Percentiles rank a stretch among this genome's conserved stretches.
Conservation (phyloP, 2,797 vertebrate genomes). For the Etheostoma perlongum region DNA sequence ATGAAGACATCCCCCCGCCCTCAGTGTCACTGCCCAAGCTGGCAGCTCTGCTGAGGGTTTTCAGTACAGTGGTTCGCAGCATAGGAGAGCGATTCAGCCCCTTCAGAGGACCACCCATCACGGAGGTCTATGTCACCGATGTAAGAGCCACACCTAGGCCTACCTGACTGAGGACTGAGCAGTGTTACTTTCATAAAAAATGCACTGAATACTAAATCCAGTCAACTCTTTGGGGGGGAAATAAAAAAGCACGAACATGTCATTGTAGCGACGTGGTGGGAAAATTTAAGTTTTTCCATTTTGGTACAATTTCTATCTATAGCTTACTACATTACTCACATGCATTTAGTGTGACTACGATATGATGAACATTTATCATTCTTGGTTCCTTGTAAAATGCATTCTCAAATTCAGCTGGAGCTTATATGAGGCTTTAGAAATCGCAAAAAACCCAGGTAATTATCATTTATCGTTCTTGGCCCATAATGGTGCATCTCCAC, state of each 20-base stretch:
- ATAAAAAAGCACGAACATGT: neutral
- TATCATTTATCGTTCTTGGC: no score
- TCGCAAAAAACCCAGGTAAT: no score
- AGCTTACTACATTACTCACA: no score
- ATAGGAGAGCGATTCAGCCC: constrained; percentile 97
- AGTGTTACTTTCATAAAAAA: neutral
- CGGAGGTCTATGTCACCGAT: constrained; percentile 94
- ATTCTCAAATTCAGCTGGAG: neutral
- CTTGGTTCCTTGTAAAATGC: neutral
- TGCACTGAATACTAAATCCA: neutral
- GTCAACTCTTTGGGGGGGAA: neutral
- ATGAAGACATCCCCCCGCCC: constrained; percentile 97
- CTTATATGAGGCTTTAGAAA: no score
- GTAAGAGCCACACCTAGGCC: constrained; percentile 78
- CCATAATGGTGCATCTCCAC: neutral
- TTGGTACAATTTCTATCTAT: neutral
- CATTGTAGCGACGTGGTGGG: neutral
- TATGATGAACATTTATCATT: neutral
- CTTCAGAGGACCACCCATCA: constrained; percentile 94
- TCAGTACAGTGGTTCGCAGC: constrained; percentile 98
- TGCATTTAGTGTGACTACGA: neutral
- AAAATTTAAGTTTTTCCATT: neutral
- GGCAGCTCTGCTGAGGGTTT: constrained; percentile 96
- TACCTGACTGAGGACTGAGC: neutral
- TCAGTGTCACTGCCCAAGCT: constrained; percentile 96